Evolutionary conservation across 2,888 invertebrate species (phyloP), one percentile per base, ranked within the genome.

Genomic region (Anodontia alba): DNA sequence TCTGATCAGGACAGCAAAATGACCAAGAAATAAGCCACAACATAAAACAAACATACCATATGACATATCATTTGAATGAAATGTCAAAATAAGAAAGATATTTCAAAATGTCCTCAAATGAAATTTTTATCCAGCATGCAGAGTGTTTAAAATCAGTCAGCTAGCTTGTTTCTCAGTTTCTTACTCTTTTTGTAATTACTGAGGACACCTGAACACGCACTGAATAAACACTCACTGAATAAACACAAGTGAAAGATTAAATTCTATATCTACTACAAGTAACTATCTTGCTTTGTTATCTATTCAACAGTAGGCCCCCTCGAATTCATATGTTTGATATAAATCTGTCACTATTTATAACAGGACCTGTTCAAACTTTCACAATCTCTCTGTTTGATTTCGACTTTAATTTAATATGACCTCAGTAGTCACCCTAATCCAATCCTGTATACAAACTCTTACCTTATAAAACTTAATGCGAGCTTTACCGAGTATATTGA

Each of bases 401-500:
- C 33, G 17, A 33, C 33, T 62, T 62, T 62, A 62, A 62, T 62
- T 62, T 33, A 33, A 15, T 33, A 62, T 62, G 62, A 33, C 62
- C 62, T 31, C 33, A 62, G 33, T 62, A 31, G 62, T 31, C 23
- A 17, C 7, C 1, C 62, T 62, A 62, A 62, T 62, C 62, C 62
- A 62, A 62, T 62, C 33, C 20, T 62, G 20, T 23, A 62, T 33
- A 62, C 62, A 62, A 62, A 62, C 31, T 62, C 62, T 62, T 62
- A 54, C 12, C 12, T 23, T 29, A 23, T 29, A 7, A 29, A 54
- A 29, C 26, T 54, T 54, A 54, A 54, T 54, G 54, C 3, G 54
- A 54, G 46, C 54, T 54, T 54, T 54, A 54, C 20, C n/a, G 26
- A 54, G 54, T 54, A 33, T 62, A 62, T 62, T 62, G 62, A 62